Base-by-base conservation (phyloP, 2,797 vertebrate species). In the Mastacembelus armatus region DNA sequence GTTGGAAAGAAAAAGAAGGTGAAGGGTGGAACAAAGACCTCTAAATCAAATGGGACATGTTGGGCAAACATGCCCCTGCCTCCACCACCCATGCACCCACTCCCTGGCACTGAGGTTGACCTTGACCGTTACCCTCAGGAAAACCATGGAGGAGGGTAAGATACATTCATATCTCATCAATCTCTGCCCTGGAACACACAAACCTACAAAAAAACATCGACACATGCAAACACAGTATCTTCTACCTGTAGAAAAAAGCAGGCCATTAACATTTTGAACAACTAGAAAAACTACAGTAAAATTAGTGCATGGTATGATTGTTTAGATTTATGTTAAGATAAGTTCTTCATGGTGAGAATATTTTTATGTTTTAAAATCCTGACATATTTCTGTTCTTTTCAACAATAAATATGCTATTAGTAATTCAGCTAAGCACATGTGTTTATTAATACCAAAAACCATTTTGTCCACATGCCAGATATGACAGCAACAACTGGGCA, bases 1-100 rank as follows among this genome's bases (percentile, higher is more conserved):
- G 93, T 92, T 83, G 96, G 95, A n/a, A 98, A 97, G 92, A 98
- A 97, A 92, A 98, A 98, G 94, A 98, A 97, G 92, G 94, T 77
- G 73, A 98, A 98, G 92, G 94, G 94, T 84, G 92, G 94, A 78
- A 90, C 94, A 29, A 98, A 98, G 88, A 85, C 91, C 5, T 94
- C 95, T 74, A 97, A 97, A 94, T 96, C 91, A 75, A 96, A 96
- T 67, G 96, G 96, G 89, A 94, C 95, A 2, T 96, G 92, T 56
- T 98, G 97, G 97, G 95, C 96, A 67, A 98, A 93, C 83, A 92
- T 97, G 74, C 96, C 96, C 0, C 94, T 98, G 61, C 96, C 97
- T 85, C 92, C 90, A 4, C 97, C 96, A 57, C 96, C 96, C 0
- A 95, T 97, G 79, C 96, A 98, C 80, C 97, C 97, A 3, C 95